phyloP scores from a whole-genome alignment of 2,113 vertebrate genomes.

The Pagrus major region DNA sequence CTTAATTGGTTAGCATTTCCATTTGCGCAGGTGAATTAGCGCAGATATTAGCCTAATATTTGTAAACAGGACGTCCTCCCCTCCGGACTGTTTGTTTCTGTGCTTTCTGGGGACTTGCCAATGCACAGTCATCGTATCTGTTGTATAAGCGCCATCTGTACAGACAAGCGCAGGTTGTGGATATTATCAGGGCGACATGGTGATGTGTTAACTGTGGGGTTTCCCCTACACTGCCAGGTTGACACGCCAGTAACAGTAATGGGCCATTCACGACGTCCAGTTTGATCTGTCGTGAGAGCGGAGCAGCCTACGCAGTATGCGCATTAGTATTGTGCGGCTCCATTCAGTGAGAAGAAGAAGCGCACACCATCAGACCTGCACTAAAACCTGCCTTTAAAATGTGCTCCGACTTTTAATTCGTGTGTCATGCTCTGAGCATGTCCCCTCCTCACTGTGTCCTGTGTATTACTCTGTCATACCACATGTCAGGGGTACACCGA shows the following conservation, averaged over 20 bases:
- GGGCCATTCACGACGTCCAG: slow-evolving; percentile 38
- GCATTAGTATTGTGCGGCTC: slow-evolving; percentile 22
- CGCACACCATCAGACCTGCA: background rate
- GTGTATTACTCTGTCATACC: background rate
- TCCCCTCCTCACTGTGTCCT: background rate
- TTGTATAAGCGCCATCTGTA: background rate
- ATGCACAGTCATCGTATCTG: slow-evolving; percentile 23
- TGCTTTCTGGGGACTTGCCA: slow-evolving; percentile 3
- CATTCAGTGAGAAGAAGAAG: background rate
- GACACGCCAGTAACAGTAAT: background rate
- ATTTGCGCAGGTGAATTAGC: slow-evolving; percentile 27
- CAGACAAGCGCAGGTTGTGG: background rate
- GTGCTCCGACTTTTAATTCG: background rate
- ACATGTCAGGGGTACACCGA: too few relatives aligned
- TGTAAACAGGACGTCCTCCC: slow-evolving; percentile 6
- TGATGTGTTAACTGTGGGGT: background rate
- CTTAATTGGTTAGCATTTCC: background rate
- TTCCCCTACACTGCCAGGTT: background rate
- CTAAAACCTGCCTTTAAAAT: background rate
- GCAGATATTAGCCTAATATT: slow-evolving; percentile 1
- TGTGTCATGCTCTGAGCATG: background rate
- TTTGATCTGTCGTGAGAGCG: slow-evolving; percentile 1
- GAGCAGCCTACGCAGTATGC: slow-evolving; percentile 65
- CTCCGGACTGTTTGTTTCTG: background rate
- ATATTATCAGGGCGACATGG: background rate